Percentiles rank a stretch among this genome's conserved stretches.
These are phyloP conservation scores for Agelas oroides DNA, from an alignment of 37 sponge, comb jelly and placozoan species.

Conservation along the genomic window DNA sequence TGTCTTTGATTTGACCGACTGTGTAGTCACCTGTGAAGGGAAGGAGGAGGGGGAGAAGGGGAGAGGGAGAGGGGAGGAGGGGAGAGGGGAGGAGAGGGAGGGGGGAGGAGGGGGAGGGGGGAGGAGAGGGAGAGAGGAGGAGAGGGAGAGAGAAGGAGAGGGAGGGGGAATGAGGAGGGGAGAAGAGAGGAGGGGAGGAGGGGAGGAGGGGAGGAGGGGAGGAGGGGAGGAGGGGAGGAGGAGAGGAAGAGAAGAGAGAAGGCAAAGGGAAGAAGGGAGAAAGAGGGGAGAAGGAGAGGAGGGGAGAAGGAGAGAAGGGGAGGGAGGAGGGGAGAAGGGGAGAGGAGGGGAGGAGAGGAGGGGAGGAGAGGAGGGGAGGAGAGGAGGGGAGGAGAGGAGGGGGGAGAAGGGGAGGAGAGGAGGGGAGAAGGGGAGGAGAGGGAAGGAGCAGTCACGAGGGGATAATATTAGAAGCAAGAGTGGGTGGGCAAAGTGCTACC, in stretches of 20 bases:
- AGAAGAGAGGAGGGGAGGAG: too few species aligned
- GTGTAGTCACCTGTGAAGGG: slow-evolving; percentile 57
- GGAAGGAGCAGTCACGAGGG: too few species aligned
- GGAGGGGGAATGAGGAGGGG: too few species aligned
- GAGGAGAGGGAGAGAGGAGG: not conserved
- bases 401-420: not conserved
- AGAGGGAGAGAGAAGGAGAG: not conserved
- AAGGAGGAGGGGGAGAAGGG: too few species aligned
- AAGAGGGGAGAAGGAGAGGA: not conserved
- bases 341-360: not conserved
- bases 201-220: too few species aligned
- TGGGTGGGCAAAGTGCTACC: not conserved
- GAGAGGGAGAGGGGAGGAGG: too few species aligned
- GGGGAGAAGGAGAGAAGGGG: too few species aligned
- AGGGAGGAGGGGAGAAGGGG: not conserved
- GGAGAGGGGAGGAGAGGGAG: not conserved
- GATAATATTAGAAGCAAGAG: too few species aligned
- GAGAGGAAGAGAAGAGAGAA: too few species aligned
- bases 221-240: not conserved
- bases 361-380: too few species aligned
- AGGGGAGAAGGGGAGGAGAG: too few species aligned
- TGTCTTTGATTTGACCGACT: slow-evolving; percentile 78
- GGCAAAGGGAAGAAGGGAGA: too few species aligned
- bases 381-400: not conserved
- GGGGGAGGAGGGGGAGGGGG: not conserved